These are phyloP conservation scores for Polyodon spathula DNA, from an alignment of 2,113 vertebrate genomes.

Conservation along the genomic window DNA sequence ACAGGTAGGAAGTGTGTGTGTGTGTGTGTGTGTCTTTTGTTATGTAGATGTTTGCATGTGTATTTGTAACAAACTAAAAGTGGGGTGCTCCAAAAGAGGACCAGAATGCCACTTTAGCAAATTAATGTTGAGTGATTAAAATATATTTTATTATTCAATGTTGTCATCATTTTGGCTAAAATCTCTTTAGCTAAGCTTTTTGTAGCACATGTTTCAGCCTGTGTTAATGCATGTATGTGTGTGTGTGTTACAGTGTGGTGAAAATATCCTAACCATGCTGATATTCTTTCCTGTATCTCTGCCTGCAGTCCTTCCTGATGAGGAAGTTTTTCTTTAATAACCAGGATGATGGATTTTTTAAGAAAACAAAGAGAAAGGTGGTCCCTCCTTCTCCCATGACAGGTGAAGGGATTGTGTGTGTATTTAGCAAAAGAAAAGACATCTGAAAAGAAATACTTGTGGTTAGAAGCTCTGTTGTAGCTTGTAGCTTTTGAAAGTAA, in stretches of 20 bases:
- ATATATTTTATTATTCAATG: too few relatives aligned
- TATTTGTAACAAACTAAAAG: background rate
- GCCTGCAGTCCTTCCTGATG: conserved; percentile 83
- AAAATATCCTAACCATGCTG: too few relatives aligned
- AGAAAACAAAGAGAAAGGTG: conserved; percentile 98
- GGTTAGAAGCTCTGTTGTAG: too few relatives aligned
- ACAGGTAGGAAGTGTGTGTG: conserved; percentile 56
- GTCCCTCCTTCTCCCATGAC: conserved; percentile 97
- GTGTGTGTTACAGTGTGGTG: too few relatives aligned
- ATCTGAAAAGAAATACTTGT: too few relatives aligned
- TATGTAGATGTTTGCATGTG: background rate
- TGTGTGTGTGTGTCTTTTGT: background rate
- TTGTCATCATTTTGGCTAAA: too few relatives aligned
- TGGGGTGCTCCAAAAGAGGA: too few relatives aligned
- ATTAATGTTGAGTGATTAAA: too few relatives aligned
- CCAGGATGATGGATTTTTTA: conserved; percentile 97
- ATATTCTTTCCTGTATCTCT: conserved; percentile 18
- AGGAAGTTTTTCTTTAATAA: conserved; percentile 98
- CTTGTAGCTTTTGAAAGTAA: background rate
- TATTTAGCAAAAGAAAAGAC: background rate
- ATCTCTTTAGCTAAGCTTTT: too few relatives aligned
- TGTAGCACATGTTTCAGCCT: too few relatives aligned
- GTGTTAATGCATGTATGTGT: too few relatives aligned
- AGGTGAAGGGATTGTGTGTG: conserved; percentile 52
- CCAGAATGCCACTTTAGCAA: too few relatives aligned